Evolutionary conservation across 2,797 vertebrate genomes (phyloP).

Genomic region (Varecia variegata): DNA sequence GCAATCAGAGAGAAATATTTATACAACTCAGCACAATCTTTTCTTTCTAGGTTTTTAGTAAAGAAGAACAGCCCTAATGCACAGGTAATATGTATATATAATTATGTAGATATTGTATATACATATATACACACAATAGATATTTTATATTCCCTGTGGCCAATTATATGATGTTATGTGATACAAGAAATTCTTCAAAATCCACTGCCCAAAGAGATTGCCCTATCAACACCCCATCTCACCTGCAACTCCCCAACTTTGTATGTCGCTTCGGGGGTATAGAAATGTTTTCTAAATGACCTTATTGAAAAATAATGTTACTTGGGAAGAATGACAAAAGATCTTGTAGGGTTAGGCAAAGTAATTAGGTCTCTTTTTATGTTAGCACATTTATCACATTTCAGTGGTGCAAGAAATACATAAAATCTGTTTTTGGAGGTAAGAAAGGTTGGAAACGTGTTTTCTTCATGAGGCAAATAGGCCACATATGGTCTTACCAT

Average conservation of each 20-base stretch:
- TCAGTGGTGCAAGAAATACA: neutral
- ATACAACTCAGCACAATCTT: neutral
- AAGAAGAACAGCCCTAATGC: slow-evolving; percentile 9
- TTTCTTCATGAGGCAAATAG: neutral
- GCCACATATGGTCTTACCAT: neutral
- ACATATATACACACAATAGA: neutral
- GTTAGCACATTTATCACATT: neutral
- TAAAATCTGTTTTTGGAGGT: neutral
- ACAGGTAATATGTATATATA: neutral
- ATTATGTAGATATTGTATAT: neutral
- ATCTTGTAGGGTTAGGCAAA: neutral
- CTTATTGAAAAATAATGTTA: neutral
- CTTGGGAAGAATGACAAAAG: neutral
- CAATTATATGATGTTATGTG: neutral
- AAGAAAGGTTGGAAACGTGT: neutral
- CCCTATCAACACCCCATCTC: neutral
- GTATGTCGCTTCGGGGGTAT: neutral
- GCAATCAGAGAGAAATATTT: slow-evolving; percentile 63
- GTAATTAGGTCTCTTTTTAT: neutral
- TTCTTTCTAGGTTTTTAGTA: slow-evolving; percentile 13
- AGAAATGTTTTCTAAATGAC: slow-evolving; percentile 4
- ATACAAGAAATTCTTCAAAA: slow-evolving; percentile 1
- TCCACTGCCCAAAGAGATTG: neutral
- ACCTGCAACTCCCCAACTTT: neutral
- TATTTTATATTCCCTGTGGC: neutral